phyloP scores from a whole-genome alignment of 2,113 vertebrate species.

The Pterocles gutturalis region DNA sequence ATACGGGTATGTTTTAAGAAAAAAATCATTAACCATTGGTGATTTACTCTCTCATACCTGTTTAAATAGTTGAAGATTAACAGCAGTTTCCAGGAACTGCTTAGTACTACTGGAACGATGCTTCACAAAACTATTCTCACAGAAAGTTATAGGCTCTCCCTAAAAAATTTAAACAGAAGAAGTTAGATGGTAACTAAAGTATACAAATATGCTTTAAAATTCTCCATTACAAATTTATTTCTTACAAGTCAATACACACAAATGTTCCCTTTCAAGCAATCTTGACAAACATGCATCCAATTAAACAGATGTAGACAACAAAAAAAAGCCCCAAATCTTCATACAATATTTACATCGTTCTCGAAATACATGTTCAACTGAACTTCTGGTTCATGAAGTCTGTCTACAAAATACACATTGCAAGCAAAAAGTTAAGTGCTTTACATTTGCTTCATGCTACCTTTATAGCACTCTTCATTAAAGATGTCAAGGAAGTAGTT shows the following conservation, averaged over 20 bases:
- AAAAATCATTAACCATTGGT: not conserved
- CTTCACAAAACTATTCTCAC: conserved; percentile 91
- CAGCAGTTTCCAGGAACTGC: conserved; percentile 92
- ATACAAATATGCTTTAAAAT: not conserved
- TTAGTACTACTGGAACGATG: conserved; percentile 92
- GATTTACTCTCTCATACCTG: conserved; percentile 83
- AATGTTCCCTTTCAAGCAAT: not conserved
- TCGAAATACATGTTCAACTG: not conserved
- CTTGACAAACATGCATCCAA: not conserved
- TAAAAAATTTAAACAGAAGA: conserved; percentile 62
- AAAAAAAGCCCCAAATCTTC: not conserved
- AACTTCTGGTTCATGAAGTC: not conserved
- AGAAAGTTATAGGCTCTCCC: conserved; percentile 95
- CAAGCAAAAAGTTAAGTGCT: not conserved
- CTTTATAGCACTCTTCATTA: not conserved
- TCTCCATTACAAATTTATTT: not conserved
- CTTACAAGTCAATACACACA: not conserved
- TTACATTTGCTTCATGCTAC: not conserved
- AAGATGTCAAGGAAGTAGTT: not conserved
- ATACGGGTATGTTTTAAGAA: not conserved
- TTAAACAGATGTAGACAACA: not conserved
- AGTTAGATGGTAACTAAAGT: not conserved
- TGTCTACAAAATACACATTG: not conserved
- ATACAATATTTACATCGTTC: not conserved
- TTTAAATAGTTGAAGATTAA: conserved; percentile 97